Base-by-base conservation (phyloP, 2,888 invertebrate genomes). In the Dasysyrphus tricinctus region DNA sequence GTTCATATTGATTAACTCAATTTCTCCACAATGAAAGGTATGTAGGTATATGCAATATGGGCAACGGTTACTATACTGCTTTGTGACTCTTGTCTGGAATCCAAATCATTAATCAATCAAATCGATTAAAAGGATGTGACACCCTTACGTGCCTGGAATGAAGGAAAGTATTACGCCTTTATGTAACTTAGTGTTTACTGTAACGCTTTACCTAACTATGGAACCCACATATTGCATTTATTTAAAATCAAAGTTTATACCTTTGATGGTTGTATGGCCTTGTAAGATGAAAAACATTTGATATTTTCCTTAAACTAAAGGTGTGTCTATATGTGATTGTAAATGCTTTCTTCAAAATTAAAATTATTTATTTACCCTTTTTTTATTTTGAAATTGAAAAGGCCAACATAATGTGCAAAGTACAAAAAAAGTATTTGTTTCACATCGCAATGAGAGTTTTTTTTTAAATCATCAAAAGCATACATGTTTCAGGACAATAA, bases 41-140 rank as follows among this genome's bases (percentile, higher is more conserved):
- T 24, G 3, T 24, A n/a, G n/a, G n/a, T n/a, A n/a, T n/a, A n/a
- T 39, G 37, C 34, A 32, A 7, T 32, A 32, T 65, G 54, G 19
- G 12, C 54, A 69, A 59, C 39, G 51, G 70, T 67, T 39, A 67
- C 29, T 49, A 19, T 39, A 59, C 3, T 37, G 69, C 24, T 67
- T 80, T 75, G 49, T 51, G 16, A 80, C 56, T 72, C 63, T 80
- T 83, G 83, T 80, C 49, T 74, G 69, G 69, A 57, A 80, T 83
- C 80, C 84, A 84, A 80, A 80, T 84, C 32, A 75, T 84, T 80
- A 80, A 84, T 84, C 84, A 84, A 76, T 84, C 84, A 63, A 65
- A 72, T 75, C 29, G 65, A 72, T 72, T 67, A 80, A 59, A 51
- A 80, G 80, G 80, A 84, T 80, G 75, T 76, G 72, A 76, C 70